Base-by-base conservation (phyloP, 2,888 invertebrate species). In the Lasioglossum oenotherae region DNA sequence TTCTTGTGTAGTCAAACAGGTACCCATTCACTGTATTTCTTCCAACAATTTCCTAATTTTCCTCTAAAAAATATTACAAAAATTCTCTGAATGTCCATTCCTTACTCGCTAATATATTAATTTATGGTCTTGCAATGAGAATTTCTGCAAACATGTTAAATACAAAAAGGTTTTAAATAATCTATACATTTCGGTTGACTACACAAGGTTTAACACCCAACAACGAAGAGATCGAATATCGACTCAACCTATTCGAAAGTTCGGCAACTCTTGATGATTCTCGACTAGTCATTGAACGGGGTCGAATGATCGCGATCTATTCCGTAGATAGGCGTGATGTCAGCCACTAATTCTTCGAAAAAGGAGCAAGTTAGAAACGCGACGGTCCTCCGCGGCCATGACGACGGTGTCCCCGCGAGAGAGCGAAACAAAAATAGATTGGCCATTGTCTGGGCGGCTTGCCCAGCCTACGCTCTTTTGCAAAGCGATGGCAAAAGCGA, bases 361-460 rank as follows among this genome's bases (percentile, higher is more conserved):
- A 81, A 77, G 85, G 10, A 67, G 27, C 77, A 80, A 80, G 82
- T 84, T 78, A 69, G 79, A 81, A 79, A 81, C 74, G 76, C 46
- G 74, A n/a, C 78, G 27, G 73, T 84, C 23, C 80, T 78, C 35
- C 44, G 78, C 80, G 74, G 14, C 27, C 60, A 60, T n/a, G 71
- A 72, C 72, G 80, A 74, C 31, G 78, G 74, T 82, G 49, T 73
- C 10, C 19, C 72, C 74, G 78, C 80, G 82, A 90, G 67, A 44
- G 72, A 87, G 76, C 78, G 80, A 74, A 76, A 81, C 86, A 88
- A 81, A 86, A 92, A 91, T 87, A 89, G 91, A 86, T 89, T 86
- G 81, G 84, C 86, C 84, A 92, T 92, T 92, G 92, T 92, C 89
- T 38, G 69, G 60, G 76, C 67, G 74, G 46, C 82, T 60, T 27